Base-by-base conservation (phyloP, 2,113 vertebrate species). In the Nasalis larvatus region DNA sequence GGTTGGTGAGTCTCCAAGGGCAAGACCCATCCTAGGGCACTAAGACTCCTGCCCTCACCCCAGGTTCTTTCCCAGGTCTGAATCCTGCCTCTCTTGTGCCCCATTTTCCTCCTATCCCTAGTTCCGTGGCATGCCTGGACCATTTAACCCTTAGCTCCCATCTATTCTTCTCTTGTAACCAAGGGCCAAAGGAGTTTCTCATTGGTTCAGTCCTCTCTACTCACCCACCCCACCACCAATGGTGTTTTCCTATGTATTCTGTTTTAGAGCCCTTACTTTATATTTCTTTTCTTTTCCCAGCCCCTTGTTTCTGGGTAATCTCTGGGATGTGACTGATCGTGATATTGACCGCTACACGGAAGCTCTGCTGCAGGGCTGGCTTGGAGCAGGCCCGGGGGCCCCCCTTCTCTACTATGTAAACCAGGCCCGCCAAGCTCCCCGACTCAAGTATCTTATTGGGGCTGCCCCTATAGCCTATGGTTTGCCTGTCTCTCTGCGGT, bases 251-350 rank as follows among this genome's bases (percentile, higher is more conserved):
- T 54, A 0, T 30, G 32, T 45, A 13, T 69, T 74, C 25, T 74
- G 35, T 58, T 81, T 81, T 6, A 85, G 21, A 58, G 21, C 21
- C 32, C 60, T 78, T 40, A 92, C 60, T 90, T 86, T 90, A 42
- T 56, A 30, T 90, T 85, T 95, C 66, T 93, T 94, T 27, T 97
- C 0, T 94, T 45, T 66, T 30, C 52, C 6, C 73, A 99, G 99
- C 96, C 99, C 99, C 18, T 98, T 99, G 6, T 98, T 99, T 73
- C 98, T 99, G 94, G 99, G 99, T 35, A 99, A 99, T 96, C 98
- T 99, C 94, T 99, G 99, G 99, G 99, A 99, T 4, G 99, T 99
- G 95, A 99, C 99, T 0, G 99, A 99, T 97, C 98, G 99, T 16
- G 99, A 99, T 94, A 99, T 99, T 17, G 99, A 99, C 96, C 99